Base-by-base conservation (phyloP, 2,888 invertebrate genomes). In the Cosmorhoe ocellata region DNA sequence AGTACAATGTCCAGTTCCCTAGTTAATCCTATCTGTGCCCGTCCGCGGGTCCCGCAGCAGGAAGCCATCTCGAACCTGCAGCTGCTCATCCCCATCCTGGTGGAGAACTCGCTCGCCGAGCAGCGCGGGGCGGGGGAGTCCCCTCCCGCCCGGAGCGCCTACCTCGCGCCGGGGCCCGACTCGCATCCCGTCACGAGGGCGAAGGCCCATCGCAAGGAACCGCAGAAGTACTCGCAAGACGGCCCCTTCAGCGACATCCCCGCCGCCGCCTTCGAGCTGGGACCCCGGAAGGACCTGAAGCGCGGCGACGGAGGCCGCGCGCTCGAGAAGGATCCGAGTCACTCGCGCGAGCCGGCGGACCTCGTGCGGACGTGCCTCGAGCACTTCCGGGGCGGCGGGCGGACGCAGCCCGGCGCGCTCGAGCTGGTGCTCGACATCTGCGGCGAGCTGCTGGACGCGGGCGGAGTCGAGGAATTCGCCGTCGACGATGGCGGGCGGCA, bases 231-330 rank as follows among this genome's bases (percentile, higher is more conserved):
- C 8, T 36, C 28, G 26, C 26, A 11, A 4, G 63, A 58, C 11
- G 57, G 31, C 1, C 36, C 61, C 3, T 70, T 59, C 52, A 67
- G 67, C 46, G 39, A 30, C 34, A 66, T 71, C 12, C 71, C 71
- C 3, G 32, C 52, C 1, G 51, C 46, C 7, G 62, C 54, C 8
- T 71, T 71, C 56, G 6, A 28, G 0, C 44, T 58, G 0, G 68
- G 66, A 4, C 39, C 13, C 10, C 10, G 33, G 6, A 39, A 43
- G 22, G 33, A 46, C 6, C 28, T 28, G 32, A 36, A 13, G 13
- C 13, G 5, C 8, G 10, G 2, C 7, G 3, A 26, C n/a, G 9
- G n/a, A 26, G 40, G 24, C 5, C 8, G 34, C 12, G 10, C 12
- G 3, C 3, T 8, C 9, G 59, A 50, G 34, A 48, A 50, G 8